Evolutionary conservation across 2,113 vertebrate genomes (phyloP).

Genomic region (Rhinolophus ferrumequinum): DNA sequence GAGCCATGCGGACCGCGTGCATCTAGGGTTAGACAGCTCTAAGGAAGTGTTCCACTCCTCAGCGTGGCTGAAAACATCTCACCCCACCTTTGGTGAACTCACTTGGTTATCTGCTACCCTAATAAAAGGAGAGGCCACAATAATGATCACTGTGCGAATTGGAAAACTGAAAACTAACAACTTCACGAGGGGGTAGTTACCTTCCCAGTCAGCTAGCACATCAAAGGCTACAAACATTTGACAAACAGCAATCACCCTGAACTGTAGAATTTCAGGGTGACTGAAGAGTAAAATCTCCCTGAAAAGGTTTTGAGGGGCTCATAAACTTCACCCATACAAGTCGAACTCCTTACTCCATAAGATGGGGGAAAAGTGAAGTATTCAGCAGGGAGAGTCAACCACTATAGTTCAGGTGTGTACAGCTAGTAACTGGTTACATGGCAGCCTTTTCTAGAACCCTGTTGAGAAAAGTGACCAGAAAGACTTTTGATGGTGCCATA

Average conservation of each 20-base stretch:
- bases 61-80: not conserved
- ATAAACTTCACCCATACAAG: not conserved
- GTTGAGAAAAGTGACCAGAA: not conserved
- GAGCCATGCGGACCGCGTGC: not conserved
- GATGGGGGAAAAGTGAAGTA: rapidly evolving
- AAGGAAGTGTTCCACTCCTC: not conserved
- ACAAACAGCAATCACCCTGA: not conserved
- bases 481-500: slow-evolving; percentile 42
- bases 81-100: not conserved
- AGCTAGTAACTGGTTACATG: not conserved
- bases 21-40: not conserved
- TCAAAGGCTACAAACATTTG: not conserved
- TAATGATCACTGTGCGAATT: not conserved
- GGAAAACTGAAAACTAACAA: not conserved
- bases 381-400: not conserved
- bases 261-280: not conserved
- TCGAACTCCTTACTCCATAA: not conserved
- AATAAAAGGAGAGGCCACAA: not conserved
- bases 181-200: not conserved
- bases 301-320: not conserved
- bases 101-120: not conserved
- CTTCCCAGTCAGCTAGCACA: not conserved
- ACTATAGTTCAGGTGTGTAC: not conserved
- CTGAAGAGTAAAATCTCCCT: not conserved
- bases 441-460: not conserved